phyloP scores from a whole-genome alignment of 2,113 vertebrate species.

The Onychorhynchus coronatus region DNA sequence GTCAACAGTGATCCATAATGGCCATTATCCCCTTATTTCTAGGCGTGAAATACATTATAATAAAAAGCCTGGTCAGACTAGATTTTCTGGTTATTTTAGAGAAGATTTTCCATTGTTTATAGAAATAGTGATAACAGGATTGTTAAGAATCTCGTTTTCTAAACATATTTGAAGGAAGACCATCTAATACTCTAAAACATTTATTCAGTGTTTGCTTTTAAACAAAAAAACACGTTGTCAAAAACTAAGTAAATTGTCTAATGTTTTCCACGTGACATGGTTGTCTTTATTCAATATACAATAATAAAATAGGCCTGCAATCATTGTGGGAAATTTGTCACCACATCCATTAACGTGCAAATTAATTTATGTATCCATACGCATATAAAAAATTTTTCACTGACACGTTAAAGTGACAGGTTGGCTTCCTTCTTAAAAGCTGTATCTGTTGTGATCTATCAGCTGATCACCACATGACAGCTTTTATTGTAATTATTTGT shows the following conservation, averaged over 20 bases:
- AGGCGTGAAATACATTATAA: accelerated
- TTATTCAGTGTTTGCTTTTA: neutral
- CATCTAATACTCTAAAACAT: neutral
- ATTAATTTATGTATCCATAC: neutral
- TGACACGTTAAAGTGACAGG: neutral
- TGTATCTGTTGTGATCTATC: neutral
- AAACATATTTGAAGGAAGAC: neutral
- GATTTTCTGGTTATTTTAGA: neutral
- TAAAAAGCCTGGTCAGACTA: neutral
- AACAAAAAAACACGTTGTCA: neutral
- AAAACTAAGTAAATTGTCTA: neutral
- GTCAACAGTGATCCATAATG: neutral
- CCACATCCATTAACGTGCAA: neutral
- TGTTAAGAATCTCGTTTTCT: neutral
- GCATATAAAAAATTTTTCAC: neutral
- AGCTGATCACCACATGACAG: neutral
- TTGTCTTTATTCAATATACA: neutral
- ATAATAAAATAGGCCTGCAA: neutral
- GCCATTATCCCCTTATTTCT: too few species aligned
- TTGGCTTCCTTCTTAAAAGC: neutral
- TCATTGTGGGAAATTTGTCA: neutral
- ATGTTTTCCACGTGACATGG: neutral
- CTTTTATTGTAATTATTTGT: neutral
- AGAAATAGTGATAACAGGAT: neutral
- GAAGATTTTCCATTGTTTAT: neutral